Percentiles rank a stretch among this genome's conserved stretches.
These are phyloP conservation scores for Lasioglossum zephyrum DNA, from an alignment of 2,888 invertebrate species.

Conservation along the genomic window DNA sequence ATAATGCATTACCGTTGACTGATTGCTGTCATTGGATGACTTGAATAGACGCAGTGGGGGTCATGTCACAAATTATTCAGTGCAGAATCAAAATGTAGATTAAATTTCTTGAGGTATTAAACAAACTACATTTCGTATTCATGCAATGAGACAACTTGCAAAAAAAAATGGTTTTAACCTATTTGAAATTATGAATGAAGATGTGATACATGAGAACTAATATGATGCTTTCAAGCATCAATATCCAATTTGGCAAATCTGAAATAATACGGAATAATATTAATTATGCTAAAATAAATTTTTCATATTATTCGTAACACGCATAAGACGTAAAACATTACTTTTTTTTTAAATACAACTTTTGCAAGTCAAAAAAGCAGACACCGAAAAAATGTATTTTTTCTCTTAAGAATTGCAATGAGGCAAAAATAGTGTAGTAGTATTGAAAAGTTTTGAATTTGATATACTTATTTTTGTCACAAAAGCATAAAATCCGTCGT, in stretches of 20 bases:
- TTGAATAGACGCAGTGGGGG: background rate
- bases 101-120: background rate
- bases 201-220: background rate
- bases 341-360: no score
- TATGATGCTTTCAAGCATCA: background rate
- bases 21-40: constrained; percentile 20
- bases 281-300: background rate
- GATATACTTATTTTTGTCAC: no score
- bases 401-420: no score
- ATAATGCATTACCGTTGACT: constrained; percentile 38
- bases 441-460: no score
- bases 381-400: no score
- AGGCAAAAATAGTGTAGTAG: no score
- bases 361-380: no score
- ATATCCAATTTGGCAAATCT: no score
- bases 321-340: no score
- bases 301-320: background rate
- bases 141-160: background rate
- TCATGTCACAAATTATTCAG: background rate
- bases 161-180: background rate
- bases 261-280: no score
- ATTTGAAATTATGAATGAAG: background rate
- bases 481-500: no score
- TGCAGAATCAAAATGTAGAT: background rate
- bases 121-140: background rate